Evolutionary conservation across 2,797 vertebrate genomes (phyloP).

Genomic region (Labroides dimidiatus): DNA sequence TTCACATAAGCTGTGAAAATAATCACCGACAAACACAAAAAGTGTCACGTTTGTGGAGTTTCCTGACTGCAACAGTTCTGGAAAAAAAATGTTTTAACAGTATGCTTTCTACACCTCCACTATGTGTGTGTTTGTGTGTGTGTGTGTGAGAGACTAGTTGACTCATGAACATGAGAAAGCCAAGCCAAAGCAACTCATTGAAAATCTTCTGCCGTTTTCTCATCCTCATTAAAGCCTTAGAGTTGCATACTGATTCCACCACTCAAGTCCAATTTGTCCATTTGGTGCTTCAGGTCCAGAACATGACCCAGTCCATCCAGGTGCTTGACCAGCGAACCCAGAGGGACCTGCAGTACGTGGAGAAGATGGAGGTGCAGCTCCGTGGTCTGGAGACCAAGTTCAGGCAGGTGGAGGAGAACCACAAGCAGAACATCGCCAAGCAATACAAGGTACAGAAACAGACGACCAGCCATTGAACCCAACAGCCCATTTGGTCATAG

Average conservation of each 20-base stretch:
- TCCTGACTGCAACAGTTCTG: constrained; percentile 23
- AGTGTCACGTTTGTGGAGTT: constrained; percentile 24
- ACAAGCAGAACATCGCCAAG: constrained; percentile 98
- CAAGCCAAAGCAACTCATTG: constrained; percentile 57
- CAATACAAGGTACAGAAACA: constrained; percentile 93
- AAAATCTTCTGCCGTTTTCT: constrained; percentile 48
- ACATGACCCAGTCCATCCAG: constrained; percentile 99
- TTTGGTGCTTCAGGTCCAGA: constrained; percentile 90
- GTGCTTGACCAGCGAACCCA: constrained; percentile 97
- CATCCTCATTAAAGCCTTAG: not conserved
- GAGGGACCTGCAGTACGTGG: constrained; percentile 96
- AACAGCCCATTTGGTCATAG: constrained; percentile 37
- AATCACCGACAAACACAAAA: constrained; percentile 17
- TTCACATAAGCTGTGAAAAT: constrained; percentile 9
- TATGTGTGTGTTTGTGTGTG: constrained; percentile 63
- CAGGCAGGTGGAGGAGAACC: constrained; percentile 97
- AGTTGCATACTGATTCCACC: not conserved
- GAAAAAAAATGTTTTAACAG: constrained; percentile 65
- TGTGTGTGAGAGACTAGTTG: too few species aligned
- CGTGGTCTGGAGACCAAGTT: constrained; percentile 97
- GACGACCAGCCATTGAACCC: constrained; percentile 36
- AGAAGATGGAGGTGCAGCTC: constrained; percentile 99
- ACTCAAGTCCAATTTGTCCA: constrained; percentile 9
- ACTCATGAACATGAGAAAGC: constrained; percentile 40
- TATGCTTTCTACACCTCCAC: constrained; percentile 52